phyloP scores from a whole-genome alignment of 2,113 vertebrate genomes.

The Psettodes erumei region DNA sequence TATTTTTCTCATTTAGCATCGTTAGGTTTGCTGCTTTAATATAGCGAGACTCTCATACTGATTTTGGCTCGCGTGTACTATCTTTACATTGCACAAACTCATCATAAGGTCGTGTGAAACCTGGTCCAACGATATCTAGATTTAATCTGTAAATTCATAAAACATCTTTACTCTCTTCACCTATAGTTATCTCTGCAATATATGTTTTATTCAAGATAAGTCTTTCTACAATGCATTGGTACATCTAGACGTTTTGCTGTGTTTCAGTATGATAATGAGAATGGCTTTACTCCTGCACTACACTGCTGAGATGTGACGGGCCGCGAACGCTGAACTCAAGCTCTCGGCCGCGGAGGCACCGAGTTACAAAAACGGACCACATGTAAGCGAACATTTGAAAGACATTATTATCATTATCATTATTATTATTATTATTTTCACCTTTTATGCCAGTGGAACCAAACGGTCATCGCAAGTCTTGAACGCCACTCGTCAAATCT shows the following conservation, averaged over 20 bases:
- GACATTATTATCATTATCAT: constrained; percentile 17
- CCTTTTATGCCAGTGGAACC: constrained; percentile 39
- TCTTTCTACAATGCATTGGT: constrained; percentile 23
- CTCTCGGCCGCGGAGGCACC: constrained; percentile 22
- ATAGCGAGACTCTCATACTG: constrained; percentile 35
- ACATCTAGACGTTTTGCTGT: constrained; percentile 28
- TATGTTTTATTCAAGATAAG: constrained; percentile 23
- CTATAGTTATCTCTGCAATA: constrained; percentile 35
- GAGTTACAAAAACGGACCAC: constrained; percentile 41
- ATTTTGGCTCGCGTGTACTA: constrained; percentile 37
- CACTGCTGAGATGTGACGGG: constrained; percentile 38
- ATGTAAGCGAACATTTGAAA: constrained; percentile 31
- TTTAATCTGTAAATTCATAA: constrained; percentile 31
- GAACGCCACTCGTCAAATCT: constrained; percentile 30
- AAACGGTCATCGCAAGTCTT: constrained; percentile 33
- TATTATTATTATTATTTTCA: no score
- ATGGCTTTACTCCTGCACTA: constrained; percentile 59
- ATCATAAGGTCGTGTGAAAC: constrained; percentile 16
- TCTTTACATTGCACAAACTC: constrained; percentile 69
- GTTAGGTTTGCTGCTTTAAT: constrained; percentile 20
- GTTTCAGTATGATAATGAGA: constrained; percentile 11
- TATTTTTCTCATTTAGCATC: constrained; percentile 7
- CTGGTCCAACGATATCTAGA: constrained; percentile 11
- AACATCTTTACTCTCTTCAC: constrained; percentile 16
- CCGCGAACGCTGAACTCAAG: constrained; percentile 22